Percentiles rank a stretch among this genome's conserved stretches.
Evolutionary conservation across 1,140 invertebrate species (phyloP).

Genomic region (Diploscapter pachys): DNA sequence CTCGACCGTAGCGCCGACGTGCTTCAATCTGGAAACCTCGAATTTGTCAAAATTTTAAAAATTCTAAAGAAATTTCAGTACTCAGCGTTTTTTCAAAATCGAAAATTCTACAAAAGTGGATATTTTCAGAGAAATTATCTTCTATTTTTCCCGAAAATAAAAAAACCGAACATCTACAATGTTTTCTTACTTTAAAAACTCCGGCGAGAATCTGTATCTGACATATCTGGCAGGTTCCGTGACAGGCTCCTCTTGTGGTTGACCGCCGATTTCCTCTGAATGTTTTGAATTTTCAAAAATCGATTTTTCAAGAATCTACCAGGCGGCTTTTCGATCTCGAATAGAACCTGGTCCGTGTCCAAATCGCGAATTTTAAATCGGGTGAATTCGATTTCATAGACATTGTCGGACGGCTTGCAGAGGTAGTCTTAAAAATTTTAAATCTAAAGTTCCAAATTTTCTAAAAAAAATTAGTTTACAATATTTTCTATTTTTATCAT

Average conservation of each 20-base stretch:
- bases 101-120: no score
- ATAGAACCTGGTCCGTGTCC: constrained; percentile 83
- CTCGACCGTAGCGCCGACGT: constrained; percentile 94
- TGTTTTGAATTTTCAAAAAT: no score
- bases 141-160: no score
- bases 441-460: no score
- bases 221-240: constrained; percentile 79
- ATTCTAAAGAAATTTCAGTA: no score
- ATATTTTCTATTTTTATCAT: neutral
- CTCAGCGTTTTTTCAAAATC: no score
- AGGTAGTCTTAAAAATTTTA: constrained; percentile 75
- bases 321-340: constrained; percentile 89
- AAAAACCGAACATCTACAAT: no score
- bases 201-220: constrained; percentile 90
- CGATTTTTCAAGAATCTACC: constrained; percentile 17
- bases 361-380: constrained; percentile 93
- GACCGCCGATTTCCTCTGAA: constrained; percentile 21
- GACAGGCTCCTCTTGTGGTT: constrained; percentile 19
- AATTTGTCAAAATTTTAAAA: no score
- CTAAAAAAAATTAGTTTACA: no score
- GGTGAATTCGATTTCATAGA: constrained; percentile 96
- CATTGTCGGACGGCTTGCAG: constrained; percentile 87
- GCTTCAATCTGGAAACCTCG: constrained; percentile 68
- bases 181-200: constrained; percentile 72
- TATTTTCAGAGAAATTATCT: no score